Percentiles rank a stretch among this genome's conserved stretches.
These are phyloP conservation scores for Numenius arquata DNA, from an alignment of 2,113 vertebrate genomes.

Conservation along the genomic window DNA sequence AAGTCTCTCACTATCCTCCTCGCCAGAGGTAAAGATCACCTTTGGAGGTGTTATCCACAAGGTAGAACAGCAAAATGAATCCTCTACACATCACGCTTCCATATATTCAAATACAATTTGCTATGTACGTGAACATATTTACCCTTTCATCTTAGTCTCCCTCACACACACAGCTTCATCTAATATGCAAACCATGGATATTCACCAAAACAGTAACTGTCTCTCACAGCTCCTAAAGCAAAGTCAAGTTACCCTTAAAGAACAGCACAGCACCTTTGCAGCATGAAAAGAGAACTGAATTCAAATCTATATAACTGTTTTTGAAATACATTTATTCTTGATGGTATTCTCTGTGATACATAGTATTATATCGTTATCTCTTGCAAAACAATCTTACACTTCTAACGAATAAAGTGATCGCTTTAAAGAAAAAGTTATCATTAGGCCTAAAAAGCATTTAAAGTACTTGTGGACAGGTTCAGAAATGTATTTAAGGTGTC, in stretches of 20 bases:
- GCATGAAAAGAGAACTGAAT: background rate
- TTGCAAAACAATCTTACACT: background rate
- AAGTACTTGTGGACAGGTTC: background rate
- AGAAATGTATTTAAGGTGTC: background rate
- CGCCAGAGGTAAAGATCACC: background rate
- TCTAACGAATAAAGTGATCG: background rate
- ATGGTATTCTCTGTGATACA: background rate
- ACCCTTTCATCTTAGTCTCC: background rate
- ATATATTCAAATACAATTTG: background rate
- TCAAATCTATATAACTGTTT: background rate
- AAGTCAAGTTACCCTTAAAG: background rate
- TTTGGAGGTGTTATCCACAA: background rate
- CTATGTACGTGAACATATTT: background rate
- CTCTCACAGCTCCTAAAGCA: background rate
- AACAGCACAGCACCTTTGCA: background rate
- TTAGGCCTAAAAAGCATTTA: background rate
- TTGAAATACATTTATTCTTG: background rate
- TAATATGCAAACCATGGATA: background rate
- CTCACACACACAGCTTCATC: background rate
- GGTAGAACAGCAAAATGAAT: background rate
- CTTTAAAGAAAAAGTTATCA: background rate
- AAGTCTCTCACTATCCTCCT: background rate
- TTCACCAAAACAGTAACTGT: background rate
- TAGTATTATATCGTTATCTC: background rate
- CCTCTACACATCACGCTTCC: background rate